These are phyloP conservation scores for Sympetrum striolatum DNA, from an alignment of 2,888 invertebrate genomes.

Conservation along the genomic window DNA sequence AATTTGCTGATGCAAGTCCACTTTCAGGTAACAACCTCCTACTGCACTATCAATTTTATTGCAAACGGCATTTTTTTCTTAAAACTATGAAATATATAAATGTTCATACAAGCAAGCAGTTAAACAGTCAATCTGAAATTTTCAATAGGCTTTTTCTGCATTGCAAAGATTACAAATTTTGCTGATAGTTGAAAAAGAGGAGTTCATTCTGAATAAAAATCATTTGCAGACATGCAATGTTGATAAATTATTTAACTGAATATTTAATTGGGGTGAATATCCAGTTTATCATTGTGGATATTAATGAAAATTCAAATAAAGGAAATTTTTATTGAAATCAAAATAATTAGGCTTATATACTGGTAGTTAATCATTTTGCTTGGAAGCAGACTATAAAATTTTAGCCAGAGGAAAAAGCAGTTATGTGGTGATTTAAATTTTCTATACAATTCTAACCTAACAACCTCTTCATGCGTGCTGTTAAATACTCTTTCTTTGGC, in stretches of 20 bases:
- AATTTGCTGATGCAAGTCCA: no score
- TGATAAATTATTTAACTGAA: background rate
- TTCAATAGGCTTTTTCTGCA: background rate
- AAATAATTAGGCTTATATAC: no score
- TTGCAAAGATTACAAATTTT: background rate
- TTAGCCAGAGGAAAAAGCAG: constrained; percentile 1
- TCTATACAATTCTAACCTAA: background rate
- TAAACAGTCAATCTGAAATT: background rate
- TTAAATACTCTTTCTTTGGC: constrained; percentile 18
- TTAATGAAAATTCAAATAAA: no score
- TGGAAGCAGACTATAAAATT: background rate
- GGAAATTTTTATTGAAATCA: no score
- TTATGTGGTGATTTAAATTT: constrained; percentile 18
- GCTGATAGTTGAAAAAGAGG: background rate
- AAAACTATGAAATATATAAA: no score
- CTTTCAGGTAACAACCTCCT: no score
- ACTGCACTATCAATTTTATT: no score
- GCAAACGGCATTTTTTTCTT: no score
- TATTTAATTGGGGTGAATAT: no score
- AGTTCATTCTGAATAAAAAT: background rate
- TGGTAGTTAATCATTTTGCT: background rate
- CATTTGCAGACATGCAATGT: background rate
- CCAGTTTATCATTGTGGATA: no score
- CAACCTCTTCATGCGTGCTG: constrained; percentile 19
- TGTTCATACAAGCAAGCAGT: no score